These are phyloP conservation scores for Merodon equestris DNA, from an alignment of 2,888 invertebrate species.

Conservation along the genomic window DNA sequence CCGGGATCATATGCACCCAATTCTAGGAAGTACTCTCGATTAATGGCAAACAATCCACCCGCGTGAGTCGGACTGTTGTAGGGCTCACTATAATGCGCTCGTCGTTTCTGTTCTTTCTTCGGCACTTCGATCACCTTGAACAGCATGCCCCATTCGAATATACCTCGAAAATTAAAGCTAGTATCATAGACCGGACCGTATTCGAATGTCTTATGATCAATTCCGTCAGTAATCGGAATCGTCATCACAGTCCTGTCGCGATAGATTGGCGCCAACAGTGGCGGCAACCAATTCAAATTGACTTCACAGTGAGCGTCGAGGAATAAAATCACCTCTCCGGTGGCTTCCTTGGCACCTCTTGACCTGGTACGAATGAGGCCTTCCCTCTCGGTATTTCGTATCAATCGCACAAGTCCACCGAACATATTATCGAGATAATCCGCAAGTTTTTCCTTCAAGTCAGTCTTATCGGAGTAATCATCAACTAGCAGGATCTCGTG, in stretches of 20 bases:
- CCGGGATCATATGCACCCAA: slow-evolving; percentile 98
- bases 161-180: slow-evolving; percentile 93
- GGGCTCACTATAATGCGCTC: slow-evolving; percentile 93
- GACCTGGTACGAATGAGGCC: slow-evolving; percentile 96
- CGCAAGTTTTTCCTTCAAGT: slow-evolving; percentile 91
- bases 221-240: slow-evolving; percentile 98
- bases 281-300: slow-evolving; percentile 97
- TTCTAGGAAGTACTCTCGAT: slow-evolving; percentile 95
- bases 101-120: slow-evolving; percentile 85
- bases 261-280: slow-evolving; percentile 95
- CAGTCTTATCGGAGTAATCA: slow-evolving; percentile 93
- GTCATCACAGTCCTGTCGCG: slow-evolving; percentile 95
- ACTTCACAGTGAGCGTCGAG: slow-evolving; percentile 99
- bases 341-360: slow-evolving; percentile 93
- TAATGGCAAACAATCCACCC: slow-evolving; percentile 99
- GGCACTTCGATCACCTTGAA: slow-evolving; percentile 99
- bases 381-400: slow-evolving; percentile 92
- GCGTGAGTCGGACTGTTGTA: slow-evolving; percentile 99
- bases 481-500: slow-evolving; percentile 93
- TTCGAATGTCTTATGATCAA: slow-evolving; percentile 96
- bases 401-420: slow-evolving; percentile 92
- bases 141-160: slow-evolving; percentile 99
- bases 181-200: slow-evolving; percentile 96
- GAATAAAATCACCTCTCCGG: slow-evolving; percentile 97
- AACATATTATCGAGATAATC: slow-evolving; percentile 88